A percentile compares a stretch with the other conserved stretches of the same genome.
Evolutionary conservation across 2,888 invertebrate genomes (phyloP).

Genomic region (Mimachlamys varia): DNA sequence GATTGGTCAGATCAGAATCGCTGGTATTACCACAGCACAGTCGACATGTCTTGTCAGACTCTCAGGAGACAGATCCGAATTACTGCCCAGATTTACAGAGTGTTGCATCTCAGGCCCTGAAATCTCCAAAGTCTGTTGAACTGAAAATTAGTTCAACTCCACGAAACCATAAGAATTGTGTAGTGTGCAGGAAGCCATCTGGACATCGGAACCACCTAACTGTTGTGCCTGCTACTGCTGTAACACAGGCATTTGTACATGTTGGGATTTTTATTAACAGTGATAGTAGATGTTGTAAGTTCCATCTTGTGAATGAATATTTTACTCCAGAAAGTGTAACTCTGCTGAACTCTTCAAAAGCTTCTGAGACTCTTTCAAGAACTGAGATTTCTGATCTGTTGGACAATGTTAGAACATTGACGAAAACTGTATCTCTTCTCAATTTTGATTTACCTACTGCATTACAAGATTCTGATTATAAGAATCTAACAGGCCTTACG

Average conservation of each 20-base stretch:
- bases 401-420: neutral
- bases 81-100: too few relatives aligned
- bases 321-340: neutral
- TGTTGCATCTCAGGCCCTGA: too few relatives aligned
- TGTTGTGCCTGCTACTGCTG: neutral
- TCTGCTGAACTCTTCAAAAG: neutral
- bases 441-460: neutral
- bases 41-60: too few relatives aligned
- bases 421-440: neutral
- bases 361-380: neutral
- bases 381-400: neutral
- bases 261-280: neutral
- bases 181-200: neutral
- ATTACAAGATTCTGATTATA: constrained; percentile 24
- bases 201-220: neutral
- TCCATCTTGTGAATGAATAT: neutral
- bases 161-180: neutral
- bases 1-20: too few relatives aligned
- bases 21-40: too few relatives aligned
- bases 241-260: neutral
- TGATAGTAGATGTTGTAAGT: neutral
- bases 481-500: constrained; percentile 20
- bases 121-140: too few relatives aligned
- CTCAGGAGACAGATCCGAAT: too few relatives aligned
- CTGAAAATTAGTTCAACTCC: constrained; percentile 3